These are phyloP conservation scores for Maconellicoccus hirsutus DNA, from an alignment of 1,140 invertebrate species.

Conservation along the genomic window DNA sequence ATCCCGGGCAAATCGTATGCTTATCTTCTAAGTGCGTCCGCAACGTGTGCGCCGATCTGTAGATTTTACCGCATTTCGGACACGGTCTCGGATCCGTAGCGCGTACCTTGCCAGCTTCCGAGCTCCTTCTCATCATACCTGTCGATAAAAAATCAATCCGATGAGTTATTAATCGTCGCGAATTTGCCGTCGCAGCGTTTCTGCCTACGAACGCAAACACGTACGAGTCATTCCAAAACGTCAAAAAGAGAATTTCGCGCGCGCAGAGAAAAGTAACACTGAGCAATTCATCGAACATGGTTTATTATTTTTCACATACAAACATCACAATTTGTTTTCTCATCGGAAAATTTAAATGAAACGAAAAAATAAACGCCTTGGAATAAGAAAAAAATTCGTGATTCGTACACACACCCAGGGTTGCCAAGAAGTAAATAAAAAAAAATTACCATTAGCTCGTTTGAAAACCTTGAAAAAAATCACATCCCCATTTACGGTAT, in stretches of 20 bases:
- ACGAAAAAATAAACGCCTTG: too few relatives aligned
- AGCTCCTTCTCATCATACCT: conserved; percentile 35
- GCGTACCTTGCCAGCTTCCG: conserved; percentile 72
- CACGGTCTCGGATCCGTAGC: conserved; percentile 82
- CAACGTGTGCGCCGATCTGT: conserved; percentile 76
- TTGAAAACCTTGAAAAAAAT: too few relatives aligned
- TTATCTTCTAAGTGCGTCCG: conserved; percentile 84
- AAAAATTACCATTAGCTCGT: too few relatives aligned
- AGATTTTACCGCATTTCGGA: conserved; percentile 86
- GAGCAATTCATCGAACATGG: neutral
- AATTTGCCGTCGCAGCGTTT: neutral
- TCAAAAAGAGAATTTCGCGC: neutral
- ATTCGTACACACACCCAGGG: too few relatives aligned
- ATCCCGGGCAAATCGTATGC: conserved; percentile 82
- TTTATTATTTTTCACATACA: neutral
- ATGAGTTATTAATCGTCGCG: too few relatives aligned
- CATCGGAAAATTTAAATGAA: neutral
- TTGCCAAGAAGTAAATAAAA: too few relatives aligned
- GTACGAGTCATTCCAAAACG: neutral
- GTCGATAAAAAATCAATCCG: neutral
- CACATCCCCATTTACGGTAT: too few relatives aligned
- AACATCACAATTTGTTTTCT: neutral
- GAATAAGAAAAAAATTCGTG: too few relatives aligned
- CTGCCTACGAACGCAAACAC: neutral
- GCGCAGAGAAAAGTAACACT: neutral